Conservation (phyloP, 2,888 invertebrate genomes). For the Laothoe populi region DNA sequence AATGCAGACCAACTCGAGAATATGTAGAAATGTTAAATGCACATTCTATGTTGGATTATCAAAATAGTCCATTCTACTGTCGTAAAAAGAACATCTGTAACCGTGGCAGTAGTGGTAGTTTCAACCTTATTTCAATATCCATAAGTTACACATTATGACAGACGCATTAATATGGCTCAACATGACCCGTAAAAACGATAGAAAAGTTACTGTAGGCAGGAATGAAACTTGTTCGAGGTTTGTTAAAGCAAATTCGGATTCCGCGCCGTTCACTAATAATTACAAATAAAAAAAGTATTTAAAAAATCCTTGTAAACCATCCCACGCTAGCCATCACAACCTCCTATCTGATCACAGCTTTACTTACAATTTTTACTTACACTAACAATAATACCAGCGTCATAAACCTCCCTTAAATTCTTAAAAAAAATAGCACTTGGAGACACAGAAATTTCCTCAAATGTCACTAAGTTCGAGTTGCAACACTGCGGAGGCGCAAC, state of each 20-base stretch:
- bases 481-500: conserved; percentile 7
- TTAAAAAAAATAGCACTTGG: too few species aligned
- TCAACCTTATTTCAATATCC: neutral
- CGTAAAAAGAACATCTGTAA: neutral
- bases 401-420: conserved; percentile 29
- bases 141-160: conserved; percentile 14
- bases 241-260: conserved; percentile 67
- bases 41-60: neutral
- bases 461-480: neutral
- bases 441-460: neutral
- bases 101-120: neutral
- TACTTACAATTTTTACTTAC: conserved; percentile 56
- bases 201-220: conserved; percentile 38
- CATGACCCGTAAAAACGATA: conserved; percentile 23
- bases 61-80: neutral
- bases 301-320: conserved; percentile 60
- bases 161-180: conserved; percentile 19
- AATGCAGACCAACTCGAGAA: neutral
- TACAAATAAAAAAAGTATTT: conserved; percentile 57
- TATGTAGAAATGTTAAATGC: neutral
- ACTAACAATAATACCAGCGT: conserved; percentile 42
- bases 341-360: conserved; percentile 80
- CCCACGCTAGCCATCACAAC: conserved; percentile 72
- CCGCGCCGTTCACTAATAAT: conserved; percentile 52
- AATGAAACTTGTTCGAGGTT: conserved; percentile 34